Evolutionary conservation across 2,888 invertebrate species (phyloP), one percentile per base, ranked within the genome.

Genomic region (Aspidiotus destructor): DNA sequence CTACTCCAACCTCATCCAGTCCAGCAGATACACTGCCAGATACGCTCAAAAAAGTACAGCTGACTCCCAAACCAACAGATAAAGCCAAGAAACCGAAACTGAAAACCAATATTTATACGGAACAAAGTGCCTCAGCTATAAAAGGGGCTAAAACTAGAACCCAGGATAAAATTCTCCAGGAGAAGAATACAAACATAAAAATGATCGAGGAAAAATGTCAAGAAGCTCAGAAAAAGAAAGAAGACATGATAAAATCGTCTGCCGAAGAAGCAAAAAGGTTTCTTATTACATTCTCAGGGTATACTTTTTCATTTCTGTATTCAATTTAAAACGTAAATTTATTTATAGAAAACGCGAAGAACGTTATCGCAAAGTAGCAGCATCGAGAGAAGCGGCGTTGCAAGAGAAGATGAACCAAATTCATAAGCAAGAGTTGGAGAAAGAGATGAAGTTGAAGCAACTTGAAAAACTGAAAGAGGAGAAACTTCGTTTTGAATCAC

Each of bases 141-240:
- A 42, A 67, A 40, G 40, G 58, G 1, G 42, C 58, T 60, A 17
- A 17, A 15, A 40, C 58, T 10, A 67, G 67, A 44, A 57, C 11
- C n/a, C 58, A 44, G 15, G 15, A 48, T n/a, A 67, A 67, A 52
- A 41, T 67, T 15, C 15, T 67, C n/a, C 67, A 58, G 40, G 67
- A 67, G 40, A 57, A 67, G 40, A 67, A 17, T 60, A 44, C 60
- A 17, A 67, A 67, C 15, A 48, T 67, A 8, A 67, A 67, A 52
- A n/a, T 48, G 44, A 48, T 58, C 5, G 60, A 67, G 15, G 67
- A 67, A 13, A 67, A 67, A 48, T 40, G 42, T 3, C 44, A 48
- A 15, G 67, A 67, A 42, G 67, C 67, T 8, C 67, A 58, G 28
- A 67, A 67, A 41, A 67, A 67, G 15, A 67, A 67, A 67, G 60